Percentiles rank a stretch among this genome's conserved stretches.
These are phyloP conservation scores for Mythimna lalbum DNA, from an alignment of 2,888 invertebrate genomes.

Conservation along the genomic window DNA sequence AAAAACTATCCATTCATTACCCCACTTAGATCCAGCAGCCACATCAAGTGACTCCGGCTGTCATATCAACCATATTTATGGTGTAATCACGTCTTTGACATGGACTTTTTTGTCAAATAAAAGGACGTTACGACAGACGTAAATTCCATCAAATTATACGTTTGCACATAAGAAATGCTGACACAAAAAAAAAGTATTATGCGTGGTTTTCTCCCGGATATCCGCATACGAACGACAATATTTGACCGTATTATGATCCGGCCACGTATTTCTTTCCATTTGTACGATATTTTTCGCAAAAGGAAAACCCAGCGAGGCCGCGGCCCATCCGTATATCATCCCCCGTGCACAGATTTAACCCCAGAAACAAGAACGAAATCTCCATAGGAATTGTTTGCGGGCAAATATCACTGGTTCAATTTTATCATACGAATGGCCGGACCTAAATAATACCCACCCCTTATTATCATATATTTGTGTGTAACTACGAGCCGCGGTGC, in stretches of 20 bases:
- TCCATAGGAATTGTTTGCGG: constrained; percentile 89
- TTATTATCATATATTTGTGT: constrained; percentile 85
- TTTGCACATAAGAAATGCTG: constrained; percentile 63
- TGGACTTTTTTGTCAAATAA: constrained; percentile 56
- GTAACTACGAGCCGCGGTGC: constrained; percentile 73
- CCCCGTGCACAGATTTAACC: constrained; percentile 85
- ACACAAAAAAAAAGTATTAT: constrained; percentile 62
- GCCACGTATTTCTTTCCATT: constrained; percentile 69
- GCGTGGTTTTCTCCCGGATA: constrained; percentile 58
- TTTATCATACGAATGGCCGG: constrained; percentile 89
- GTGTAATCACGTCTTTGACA: constrained; percentile 40
- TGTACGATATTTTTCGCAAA: constrained; percentile 78
- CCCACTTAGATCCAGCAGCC: constrained; percentile 34
- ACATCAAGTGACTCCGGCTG: constrained; percentile 33
- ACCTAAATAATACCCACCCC: constrained; percentile 85
- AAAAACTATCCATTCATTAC: constrained; percentile 43
- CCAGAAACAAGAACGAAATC: constrained; percentile 88
- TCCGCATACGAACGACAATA: constrained; percentile 73
- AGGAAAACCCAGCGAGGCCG: constrained; percentile 71
- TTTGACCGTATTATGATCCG: constrained; percentile 69
- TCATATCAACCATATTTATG: constrained; percentile 44
- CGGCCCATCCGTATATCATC: constrained; percentile 82
- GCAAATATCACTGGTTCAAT: constrained; percentile 87
- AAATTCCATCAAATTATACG: constrained; percentile 55
- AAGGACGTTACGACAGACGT: constrained; percentile 37